Evolutionary conservation across 2,888 invertebrate species (phyloP).

Genomic region (Pristionchus exspectatus): DNA sequence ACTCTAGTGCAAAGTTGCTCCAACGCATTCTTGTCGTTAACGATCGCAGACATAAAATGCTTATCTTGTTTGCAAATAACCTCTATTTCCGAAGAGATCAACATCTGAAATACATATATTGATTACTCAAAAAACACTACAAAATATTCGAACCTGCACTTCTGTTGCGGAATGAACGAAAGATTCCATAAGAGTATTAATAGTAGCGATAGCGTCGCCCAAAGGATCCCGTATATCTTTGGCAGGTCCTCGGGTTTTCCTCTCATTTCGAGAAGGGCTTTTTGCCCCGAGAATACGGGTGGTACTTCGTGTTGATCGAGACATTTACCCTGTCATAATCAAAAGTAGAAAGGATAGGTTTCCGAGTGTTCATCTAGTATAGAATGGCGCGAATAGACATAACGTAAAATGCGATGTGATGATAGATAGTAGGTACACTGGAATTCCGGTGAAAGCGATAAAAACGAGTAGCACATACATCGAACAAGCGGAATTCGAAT

Average conservation of each 20-base stretch:
- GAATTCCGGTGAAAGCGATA: too few species aligned
- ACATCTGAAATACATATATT: not conserved
- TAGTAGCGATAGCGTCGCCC: not conserved
- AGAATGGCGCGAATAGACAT: not conserved
- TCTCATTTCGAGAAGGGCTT: not conserved
- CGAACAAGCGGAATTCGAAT: not conserved
- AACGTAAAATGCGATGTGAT: not conserved
- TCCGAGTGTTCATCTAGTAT: not conserved
- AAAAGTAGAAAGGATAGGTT: not conserved
- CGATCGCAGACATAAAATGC: not conserved
- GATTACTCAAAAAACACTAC: not conserved
- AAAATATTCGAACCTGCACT: not conserved
- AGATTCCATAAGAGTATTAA: not conserved
- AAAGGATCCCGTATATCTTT: not conserved
- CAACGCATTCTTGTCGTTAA: not conserved
- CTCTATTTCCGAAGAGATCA: not conserved
- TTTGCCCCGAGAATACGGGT: not conserved
- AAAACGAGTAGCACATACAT: not conserved
- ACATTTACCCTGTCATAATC: not conserved
- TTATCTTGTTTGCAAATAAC: not conserved
- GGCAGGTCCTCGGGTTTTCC: not conserved
- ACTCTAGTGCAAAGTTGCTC: not conserved
- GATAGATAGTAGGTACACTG: not conserved
- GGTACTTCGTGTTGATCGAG: slow-evolving; percentile 28
- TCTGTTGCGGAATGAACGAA: slow-evolving; percentile 12